Conservation (phyloP, 2,797 vertebrate species). For the Tauraco hartlaubi region DNA sequence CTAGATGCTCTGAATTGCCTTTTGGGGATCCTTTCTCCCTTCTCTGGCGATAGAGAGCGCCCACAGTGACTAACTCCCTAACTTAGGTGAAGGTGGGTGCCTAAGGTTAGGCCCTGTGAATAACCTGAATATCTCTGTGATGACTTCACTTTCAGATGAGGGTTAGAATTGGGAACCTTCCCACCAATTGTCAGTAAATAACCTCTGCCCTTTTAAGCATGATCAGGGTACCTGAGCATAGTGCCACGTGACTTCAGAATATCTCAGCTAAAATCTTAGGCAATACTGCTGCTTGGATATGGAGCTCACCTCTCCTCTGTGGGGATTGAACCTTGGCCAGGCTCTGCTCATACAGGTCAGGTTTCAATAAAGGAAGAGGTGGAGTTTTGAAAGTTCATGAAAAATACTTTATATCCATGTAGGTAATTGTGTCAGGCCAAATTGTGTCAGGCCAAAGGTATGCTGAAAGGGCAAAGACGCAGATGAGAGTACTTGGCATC, state of each 20-base stretch:
- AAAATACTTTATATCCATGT: background rate
- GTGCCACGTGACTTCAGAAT: background rate
- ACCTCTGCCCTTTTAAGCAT: background rate
- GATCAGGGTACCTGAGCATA: background rate
- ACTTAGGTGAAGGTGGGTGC: background rate
- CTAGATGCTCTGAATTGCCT: background rate
- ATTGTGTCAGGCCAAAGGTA: background rate
- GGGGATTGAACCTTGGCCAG: background rate
- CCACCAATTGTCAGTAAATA: background rate
- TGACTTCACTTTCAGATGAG: background rate
- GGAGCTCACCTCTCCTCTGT: background rate
- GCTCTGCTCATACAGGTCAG: background rate
- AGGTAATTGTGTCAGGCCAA: background rate
- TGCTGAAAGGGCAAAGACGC: background rate
- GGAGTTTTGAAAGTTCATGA: background rate
- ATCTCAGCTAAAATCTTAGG: background rate
- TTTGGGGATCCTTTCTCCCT: background rate
- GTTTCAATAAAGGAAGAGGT: background rate
- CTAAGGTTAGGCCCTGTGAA: background rate
- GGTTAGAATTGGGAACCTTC: background rate
- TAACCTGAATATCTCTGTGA: background rate
- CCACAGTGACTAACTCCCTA: background rate
- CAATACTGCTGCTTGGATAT: background rate
- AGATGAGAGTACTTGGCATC: background rate
- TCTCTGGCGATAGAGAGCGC: background rate